Percentiles rank a stretch among this genome's conserved stretches.
These are phyloP conservation scores for Dendrophyllia cribrosa DNA, from an alignment of 64 coral and sea anemone genomes.

Conservation along the genomic window DNA sequence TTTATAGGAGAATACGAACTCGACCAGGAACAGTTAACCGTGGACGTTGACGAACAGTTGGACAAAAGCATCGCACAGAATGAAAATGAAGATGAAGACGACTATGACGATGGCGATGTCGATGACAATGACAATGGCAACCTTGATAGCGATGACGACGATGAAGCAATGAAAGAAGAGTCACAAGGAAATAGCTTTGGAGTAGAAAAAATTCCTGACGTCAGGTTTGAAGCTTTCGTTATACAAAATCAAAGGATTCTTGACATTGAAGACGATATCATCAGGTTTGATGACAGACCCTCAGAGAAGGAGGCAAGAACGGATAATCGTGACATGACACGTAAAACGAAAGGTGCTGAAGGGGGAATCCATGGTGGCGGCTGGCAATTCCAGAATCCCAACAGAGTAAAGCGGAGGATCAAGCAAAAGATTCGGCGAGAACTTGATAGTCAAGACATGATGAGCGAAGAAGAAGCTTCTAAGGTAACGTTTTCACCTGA, in stretches of 20 bases:
- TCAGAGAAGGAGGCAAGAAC: background rate
- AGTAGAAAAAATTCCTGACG: background rate
- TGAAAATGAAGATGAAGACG: background rate
- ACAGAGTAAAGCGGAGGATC: constrained; percentile 15
- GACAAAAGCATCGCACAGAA: background rate
- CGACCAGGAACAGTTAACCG: background rate
- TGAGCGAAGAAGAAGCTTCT: constrained; percentile 69
- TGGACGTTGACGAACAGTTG: background rate
- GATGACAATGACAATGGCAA: background rate
- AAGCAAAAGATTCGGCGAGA: constrained; percentile 51
- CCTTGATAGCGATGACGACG: background rate
- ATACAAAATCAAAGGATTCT: constrained; percentile 65
- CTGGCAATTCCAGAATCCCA: constrained; percentile 75
- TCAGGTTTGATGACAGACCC: background rate
- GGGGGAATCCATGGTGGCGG: background rate
- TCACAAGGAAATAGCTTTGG: background rate
- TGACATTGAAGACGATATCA: constrained; percentile 48
- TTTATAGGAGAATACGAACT: background rate
- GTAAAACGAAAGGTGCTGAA: background rate
- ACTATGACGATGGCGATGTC: background rate
- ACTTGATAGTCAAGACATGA: constrained; percentile 61
- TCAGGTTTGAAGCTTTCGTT: constrained; percentile 53
- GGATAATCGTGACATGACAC: background rate
- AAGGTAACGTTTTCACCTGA: constrained; percentile 24
- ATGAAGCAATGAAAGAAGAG: background rate